Conservation (phyloP, 1,140 invertebrate genomes). For the Hydropsyche tenuis region DNA sequence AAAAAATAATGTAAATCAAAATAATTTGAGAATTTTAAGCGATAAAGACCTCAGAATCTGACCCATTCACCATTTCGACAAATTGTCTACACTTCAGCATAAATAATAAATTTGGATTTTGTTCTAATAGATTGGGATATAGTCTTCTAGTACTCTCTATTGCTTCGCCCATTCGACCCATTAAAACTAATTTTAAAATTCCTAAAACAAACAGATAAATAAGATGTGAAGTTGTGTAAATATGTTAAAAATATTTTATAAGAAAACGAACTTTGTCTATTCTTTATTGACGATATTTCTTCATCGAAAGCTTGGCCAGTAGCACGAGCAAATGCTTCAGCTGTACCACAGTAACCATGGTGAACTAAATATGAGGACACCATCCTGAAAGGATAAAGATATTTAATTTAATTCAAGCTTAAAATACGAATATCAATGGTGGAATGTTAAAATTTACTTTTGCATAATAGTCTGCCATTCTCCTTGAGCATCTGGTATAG, state of each 20-base stretch:
- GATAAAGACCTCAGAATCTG: constrained; percentile 71
- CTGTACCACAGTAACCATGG: constrained; percentile 95
- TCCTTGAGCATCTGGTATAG: constrained; percentile 83
- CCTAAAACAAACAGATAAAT: constrained; percentile 65
- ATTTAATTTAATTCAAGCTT: neutral
- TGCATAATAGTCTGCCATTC: constrained; percentile 92
- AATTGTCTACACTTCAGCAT: constrained; percentile 97
- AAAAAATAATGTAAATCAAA: constrained; percentile 15
- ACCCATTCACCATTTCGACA: constrained; percentile 92
- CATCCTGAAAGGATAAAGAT: constrained; percentile 75
- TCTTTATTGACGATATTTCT: constrained; percentile 94
- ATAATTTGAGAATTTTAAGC: neutral
- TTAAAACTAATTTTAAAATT: constrained; percentile 91
- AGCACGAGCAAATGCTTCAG: constrained; percentile 92
- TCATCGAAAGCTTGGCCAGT: constrained; percentile 92
- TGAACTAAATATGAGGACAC: constrained; percentile 97
- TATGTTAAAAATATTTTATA: neutral
- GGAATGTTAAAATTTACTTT: constrained; percentile 66
- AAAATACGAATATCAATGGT: constrained; percentile 29
- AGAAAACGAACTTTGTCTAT: constrained; percentile 87
- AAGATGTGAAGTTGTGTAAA: neutral
- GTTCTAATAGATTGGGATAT: constrained; percentile 90
- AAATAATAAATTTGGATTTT: constrained; percentile 90
- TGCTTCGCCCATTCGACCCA: constrained; percentile 93
- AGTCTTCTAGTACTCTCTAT: constrained; percentile 87